A percentile compares a stretch with the other conserved stretches of the same genome.
These are phyloP conservation scores for Lanius ludovicianus DNA, from an alignment of 2,113 vertebrate species.

Conservation along the genomic window DNA sequence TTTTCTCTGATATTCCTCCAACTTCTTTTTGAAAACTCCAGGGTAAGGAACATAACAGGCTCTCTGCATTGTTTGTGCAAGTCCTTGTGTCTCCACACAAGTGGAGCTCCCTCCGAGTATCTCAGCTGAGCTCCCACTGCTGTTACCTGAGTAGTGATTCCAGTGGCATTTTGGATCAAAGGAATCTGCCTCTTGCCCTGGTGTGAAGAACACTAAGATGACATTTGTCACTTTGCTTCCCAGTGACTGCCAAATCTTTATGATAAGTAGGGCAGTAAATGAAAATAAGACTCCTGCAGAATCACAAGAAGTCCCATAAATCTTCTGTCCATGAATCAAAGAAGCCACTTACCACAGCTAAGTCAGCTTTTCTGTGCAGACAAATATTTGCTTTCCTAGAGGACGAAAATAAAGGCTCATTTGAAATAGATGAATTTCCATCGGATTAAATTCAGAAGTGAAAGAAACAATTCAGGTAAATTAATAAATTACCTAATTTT, in stretches of 20 bases:
- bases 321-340: constrained; percentile 40
- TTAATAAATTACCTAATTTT: constrained; percentile 30
- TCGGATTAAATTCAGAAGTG: constrained; percentile 13
- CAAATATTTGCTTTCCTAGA: constrained; percentile 24
- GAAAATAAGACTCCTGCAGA: constrained; percentile 35
- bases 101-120: not conserved
- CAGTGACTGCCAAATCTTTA: constrained; percentile 29
- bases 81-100: not conserved
- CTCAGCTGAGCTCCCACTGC: constrained; percentile 9
- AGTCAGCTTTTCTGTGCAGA: constrained; percentile 10
- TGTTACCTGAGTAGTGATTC: constrained; percentile 10
- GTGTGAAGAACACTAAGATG: not conserved
- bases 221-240: constrained; percentile 47
- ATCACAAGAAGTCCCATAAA: constrained; percentile 42
- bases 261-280: constrained; percentile 52
- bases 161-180: constrained; percentile 32
- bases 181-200: not conserved
- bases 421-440: constrained; percentile 11
- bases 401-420: constrained; percentile 1
- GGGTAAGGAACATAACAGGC: not conserved
- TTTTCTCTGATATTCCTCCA: not conserved
- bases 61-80: not conserved
- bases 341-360: constrained; percentile 22
- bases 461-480: constrained; percentile 39
- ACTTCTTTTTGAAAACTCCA: not conserved